Conservation (phyloP, 2,797 vertebrate genomes). For the Tapera naevia region DNA sequence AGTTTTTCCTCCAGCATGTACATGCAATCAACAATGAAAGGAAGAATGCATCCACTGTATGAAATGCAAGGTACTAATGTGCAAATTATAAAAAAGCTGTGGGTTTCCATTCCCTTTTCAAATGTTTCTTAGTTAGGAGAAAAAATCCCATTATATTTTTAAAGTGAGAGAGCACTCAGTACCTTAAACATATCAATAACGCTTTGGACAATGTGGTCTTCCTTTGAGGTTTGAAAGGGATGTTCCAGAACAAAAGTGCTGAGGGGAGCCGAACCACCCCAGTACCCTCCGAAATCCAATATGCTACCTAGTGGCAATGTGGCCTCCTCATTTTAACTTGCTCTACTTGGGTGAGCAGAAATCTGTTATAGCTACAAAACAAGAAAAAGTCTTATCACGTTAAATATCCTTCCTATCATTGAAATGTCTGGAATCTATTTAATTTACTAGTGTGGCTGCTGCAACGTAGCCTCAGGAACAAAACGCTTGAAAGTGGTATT, state of each 20-base stretch:
- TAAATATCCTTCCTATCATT: not conserved
- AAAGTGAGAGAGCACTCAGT: not conserved
- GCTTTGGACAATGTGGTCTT: not conserved
- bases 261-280: not conserved
- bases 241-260: not conserved
- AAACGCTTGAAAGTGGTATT: not conserved
- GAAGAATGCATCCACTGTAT: not conserved
- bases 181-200: not conserved
- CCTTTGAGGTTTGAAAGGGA: not conserved
- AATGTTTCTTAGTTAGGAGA: not conserved
- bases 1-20: not conserved
- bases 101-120: not conserved
- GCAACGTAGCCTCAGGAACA: not conserved
- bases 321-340: not conserved
- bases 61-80: not conserved
- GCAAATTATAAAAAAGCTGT: not conserved
- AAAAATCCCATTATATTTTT: not conserved
- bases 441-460: not conserved
- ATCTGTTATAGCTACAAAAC: not conserved
- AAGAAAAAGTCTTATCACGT: not conserved
- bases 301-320: rapidly evolving
- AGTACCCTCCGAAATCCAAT: not conserved
- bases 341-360: not conserved
- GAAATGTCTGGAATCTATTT: not conserved
- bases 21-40: not conserved